Percentiles rank a stretch among this genome's conserved stretches.
These are phyloP conservation scores for Syrrhaptes paradoxus DNA, from an alignment of 2,113 vertebrate genomes.

Conservation along the genomic window DNA sequence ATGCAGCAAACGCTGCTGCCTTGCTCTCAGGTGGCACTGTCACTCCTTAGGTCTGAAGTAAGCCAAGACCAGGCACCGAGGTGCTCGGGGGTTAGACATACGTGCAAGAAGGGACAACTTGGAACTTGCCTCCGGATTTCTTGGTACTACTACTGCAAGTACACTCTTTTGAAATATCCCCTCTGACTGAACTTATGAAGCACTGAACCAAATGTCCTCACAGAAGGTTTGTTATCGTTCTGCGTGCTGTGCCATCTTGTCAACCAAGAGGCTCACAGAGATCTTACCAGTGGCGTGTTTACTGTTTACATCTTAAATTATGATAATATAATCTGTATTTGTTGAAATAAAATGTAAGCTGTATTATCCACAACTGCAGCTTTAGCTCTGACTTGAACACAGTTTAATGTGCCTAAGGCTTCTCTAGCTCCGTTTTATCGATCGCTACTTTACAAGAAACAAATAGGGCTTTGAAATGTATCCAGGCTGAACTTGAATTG, in stretches of 20 bases:
- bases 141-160: neutral
- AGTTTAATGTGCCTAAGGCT: neutral
- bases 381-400: slow-evolving; percentile 21
- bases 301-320: slow-evolving; percentile 56
- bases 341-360: slow-evolving; percentile 15
- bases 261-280: neutral
- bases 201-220: neutral
- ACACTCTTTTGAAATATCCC: neutral
- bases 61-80: neutral
- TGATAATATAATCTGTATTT: slow-evolving; percentile 38
- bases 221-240: neutral
- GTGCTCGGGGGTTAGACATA: fast-evolving
- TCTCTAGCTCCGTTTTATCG: neutral
- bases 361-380: slow-evolving; percentile 21
- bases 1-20: fast-evolving
- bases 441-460: neutral
- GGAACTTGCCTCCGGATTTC: neutral
- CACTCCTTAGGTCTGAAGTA: neutral
- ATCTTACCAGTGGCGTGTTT: slow-evolving; percentile 3
- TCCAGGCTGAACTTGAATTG: neutral
- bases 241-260: neutral
- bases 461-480: slow-evolving; percentile 30
- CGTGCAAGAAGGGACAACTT: fast-evolving
- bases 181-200: neutral
- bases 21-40: neutral